Base-by-base conservation (phyloP, 1,140 invertebrate genomes). In the Oryzaephilus surinamensis region DNA sequence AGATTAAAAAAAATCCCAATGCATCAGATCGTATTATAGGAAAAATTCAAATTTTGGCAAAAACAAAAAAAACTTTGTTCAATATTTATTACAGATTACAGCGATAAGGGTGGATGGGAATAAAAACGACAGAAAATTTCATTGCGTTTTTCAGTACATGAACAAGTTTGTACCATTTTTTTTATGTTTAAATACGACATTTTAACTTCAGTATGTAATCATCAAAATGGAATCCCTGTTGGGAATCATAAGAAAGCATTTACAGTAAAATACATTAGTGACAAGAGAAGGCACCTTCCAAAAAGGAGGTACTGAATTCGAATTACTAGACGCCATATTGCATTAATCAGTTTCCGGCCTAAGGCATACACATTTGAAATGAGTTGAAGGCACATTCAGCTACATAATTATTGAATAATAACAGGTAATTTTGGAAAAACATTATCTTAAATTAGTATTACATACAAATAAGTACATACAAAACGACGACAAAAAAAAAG, bases 341-440 rank as follows among this genome's bases (percentile, higher is more conserved):
- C 41, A 42, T 42, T 42, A 42, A 36, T 42, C 41, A 42, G 41
- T 42, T 42, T 42, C 34, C 41, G 34, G 41, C 34, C 41, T 42
- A 42, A 42, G 29, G 41, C 41, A 36, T 33, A 37, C 24, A 34
- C 38, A 41, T 41, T 41, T 28, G 39, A 28, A n/a, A 41, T 41
- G 34, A 41, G 30, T 41, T 41, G 34, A 41, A 31, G 30, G 32
- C 32, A 41, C 24, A 33, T 6, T 41, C 39, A 32, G 26, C 23
- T 41, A 27, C 31, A 33, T 41, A 33, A 41, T 41, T 41, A 41
- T 41, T 34, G 31, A 41, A 41, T 41, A 41, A 41, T 41, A 41
- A 41, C 39, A 41, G 26, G 32, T 41, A 41, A 41, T 41, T 41
- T 34, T 27, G 28, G 39, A 32, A 34, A 21, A 33, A 19, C 31